Base-by-base conservation (phyloP, 1,140 invertebrate genomes). In the Atopsyche davidsoni region DNA sequence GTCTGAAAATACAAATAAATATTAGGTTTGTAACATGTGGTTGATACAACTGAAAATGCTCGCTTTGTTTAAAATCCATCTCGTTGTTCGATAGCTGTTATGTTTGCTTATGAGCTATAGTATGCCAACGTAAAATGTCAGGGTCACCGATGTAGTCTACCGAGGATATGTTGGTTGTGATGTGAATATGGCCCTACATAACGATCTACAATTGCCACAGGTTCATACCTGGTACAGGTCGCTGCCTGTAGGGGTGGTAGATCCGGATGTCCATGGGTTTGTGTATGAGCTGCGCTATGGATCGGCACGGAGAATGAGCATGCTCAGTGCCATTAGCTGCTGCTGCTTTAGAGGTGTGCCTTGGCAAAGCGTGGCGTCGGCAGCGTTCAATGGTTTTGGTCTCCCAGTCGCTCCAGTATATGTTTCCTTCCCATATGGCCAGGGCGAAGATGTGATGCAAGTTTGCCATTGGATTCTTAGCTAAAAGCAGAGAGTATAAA, bases 351-450 rank as follows among this genome's bases (percentile, higher is more conserved):
- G 46, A 9, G 38, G 35, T 28, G 24, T 28, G 14, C 34, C 14
- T 4, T 39, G 31, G 34, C 36, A 9, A 6, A 4, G 11, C 16
- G 36, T 39, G 79, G 63, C 92, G 92, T 58, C 89, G 78, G 58
- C 89, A 90, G 58, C 83, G 77, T 68, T 91, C 89, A 10, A 95
- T 75, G n/a, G 83, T 79, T 67, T 89, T 91, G 18, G 85, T 86
- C 69, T 91, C 87, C 92, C 91, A 95, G 71, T 95, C 92, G 14
- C 87, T 90, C 88, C 89, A 95, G 69, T 89, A 94, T 13, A 94
- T 75, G 62, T 79, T 81, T 62, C 87, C 86, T 63, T 87, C 89
- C 82, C 90, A 94, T 36, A 92, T 78, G 23, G 86, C 80, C 43
- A 95, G 78, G 17, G 89, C 84, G 72, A 95, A 95, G 16, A 92